Evolutionary conservation across 2,888 invertebrate genomes (phyloP), one percentile per base, ranked within the genome.

Genomic region (Mongoloraphidia duomilia): DNA sequence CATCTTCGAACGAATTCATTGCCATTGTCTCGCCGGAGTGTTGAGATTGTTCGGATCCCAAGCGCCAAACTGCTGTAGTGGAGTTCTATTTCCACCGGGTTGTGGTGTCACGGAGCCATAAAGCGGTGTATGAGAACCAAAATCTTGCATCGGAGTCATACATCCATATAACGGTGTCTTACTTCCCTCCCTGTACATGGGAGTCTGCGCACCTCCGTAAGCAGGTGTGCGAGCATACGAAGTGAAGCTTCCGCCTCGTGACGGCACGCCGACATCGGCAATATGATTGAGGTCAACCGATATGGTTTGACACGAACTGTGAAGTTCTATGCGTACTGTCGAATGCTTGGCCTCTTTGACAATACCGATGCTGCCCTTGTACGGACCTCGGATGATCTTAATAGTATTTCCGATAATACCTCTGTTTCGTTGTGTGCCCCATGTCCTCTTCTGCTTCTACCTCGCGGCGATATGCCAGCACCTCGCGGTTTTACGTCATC

Each of bases 311-410:
- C 96, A 97, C 14, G 86, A 88, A 10, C 96, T 87, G 68, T 99
- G 98, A 43, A 98, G 72, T 66, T 98, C 98, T 13, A 98, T 94
- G 53, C 96, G 79, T 14, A 90, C 96, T 11, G 96, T 95, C 50
- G 84, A 80, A 54, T 93, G 92, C 0, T 94, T 97, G 2, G 95
- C 95, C 68, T 98, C 97, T 67, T 96, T 96, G 26, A 98, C 95
- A 62, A 98, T 97, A 53, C 97, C 97, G 57, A 96, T 93, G 64
- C 92, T 89, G 47, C 77, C 77, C 73, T 97, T 97, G 71, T 93
- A 95, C 0, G 93, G 93, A 0, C 98, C 98, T 56, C 91, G 85
- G n/a, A 90, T 93, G 62, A 98, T 96, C 68, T 95, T 92, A 56
- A 98, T 96, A 0, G 95, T 97, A 60, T 90, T 88, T 0, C 97